Base-by-base conservation (phyloP, 1,140 invertebrate genomes). In the Rhyacophila brunnea region DNA sequence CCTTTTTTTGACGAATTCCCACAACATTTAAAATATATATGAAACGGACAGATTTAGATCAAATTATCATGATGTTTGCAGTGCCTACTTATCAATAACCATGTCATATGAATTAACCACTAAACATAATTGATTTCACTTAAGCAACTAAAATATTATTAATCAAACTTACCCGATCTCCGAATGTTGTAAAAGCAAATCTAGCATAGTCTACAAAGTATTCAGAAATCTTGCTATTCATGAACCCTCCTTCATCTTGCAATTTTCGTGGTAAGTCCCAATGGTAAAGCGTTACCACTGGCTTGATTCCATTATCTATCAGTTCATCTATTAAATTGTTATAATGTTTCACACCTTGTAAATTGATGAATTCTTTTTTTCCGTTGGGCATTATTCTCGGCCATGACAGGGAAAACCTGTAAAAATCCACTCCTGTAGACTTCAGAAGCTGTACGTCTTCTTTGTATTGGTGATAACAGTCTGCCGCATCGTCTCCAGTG, bases 171-270 rank as follows among this genome's bases (percentile, higher is more conserved):
- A 87, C 83, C 60, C 81, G 75, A 68, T 83, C 79, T 0, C 84
- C 85, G 56, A 83, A 85, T 54, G 74, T 72, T 35, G 79, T 71
- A 46, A 85, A 82, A 3, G 83, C 68, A 7, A 86, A 46, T 20
- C 75, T 74, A 0, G 85, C 83, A 65, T 83, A 87, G 61, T 85
- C 82, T n/a, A 69, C 74, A 62, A 84, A 81, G 62, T 80, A 83
- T 49, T 85, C 76, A 1, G 80, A 74, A 46, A 86, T 80, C 35
- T 76, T 66, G 1, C 75, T 71, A 68, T 87, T 86, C 0, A 71
- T 70, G 83, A 83, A 86, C 5, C 84, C 84, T 1, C 86, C 86
- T 10, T 84, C 66, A 2, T 83, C 77, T 74, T 84, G 77, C 1
- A 86, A 66, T 2, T 72, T 36, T 50, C 80, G 76, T 0, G 83